phyloP scores from a whole-genome alignment of 2,797 vertebrate species.

The Arremon aurantiirostris region DNA sequence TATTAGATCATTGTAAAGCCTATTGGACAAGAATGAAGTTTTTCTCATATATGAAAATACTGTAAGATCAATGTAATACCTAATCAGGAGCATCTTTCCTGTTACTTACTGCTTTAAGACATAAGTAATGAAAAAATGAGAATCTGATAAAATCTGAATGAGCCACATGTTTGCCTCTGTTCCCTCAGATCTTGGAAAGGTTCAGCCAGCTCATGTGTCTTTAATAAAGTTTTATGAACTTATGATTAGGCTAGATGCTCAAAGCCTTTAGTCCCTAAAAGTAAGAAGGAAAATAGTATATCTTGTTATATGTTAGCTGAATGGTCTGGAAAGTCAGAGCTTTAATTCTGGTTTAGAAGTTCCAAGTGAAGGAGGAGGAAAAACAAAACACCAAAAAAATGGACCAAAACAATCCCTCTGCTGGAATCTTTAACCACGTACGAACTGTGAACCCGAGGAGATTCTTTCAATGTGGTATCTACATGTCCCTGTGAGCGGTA shows the following conservation, averaged over 20 bases:
- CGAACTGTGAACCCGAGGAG: background rate
- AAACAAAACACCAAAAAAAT: rapidly evolving
- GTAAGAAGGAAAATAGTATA: slow-evolving; percentile 45
- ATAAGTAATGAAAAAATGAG: background rate
- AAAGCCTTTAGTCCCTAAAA: background rate
- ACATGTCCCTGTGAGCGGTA: background rate
- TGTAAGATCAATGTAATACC: background rate
- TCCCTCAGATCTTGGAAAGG: background rate
- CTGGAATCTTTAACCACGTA: background rate
- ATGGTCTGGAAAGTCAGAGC: background rate
- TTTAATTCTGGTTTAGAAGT: background rate
- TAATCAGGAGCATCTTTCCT: background rate
- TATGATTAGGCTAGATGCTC: background rate
- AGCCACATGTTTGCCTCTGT: background rate
- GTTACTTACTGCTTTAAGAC: background rate
- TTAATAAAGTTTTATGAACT: background rate
- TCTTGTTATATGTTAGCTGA: background rate
- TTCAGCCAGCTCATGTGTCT: background rate
- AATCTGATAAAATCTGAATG: background rate
- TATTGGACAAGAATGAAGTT: background rate
- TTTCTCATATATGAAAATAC: background rate
- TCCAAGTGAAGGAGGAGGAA: background rate
- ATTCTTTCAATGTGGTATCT: background rate
- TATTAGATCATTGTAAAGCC: background rate
- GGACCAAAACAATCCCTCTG: background rate